Percentiles rank a stretch among this genome's conserved stretches.
Conservation (phyloP, 2,888 invertebrate genomes). For the Diarsia mendica region DNA sequence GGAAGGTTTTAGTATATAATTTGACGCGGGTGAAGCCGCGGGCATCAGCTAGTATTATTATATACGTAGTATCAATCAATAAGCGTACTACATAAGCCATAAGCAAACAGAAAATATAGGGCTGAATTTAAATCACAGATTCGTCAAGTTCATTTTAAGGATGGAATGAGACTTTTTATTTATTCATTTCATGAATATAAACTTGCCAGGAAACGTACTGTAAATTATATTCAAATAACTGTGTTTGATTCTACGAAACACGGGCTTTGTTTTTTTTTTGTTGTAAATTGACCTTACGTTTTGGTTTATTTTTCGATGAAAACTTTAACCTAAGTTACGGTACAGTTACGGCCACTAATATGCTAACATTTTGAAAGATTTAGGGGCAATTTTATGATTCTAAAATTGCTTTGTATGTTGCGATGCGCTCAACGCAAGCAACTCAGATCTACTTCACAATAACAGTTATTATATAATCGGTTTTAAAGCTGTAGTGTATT, state of each 20-base stretch:
- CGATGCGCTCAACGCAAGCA: not conserved
- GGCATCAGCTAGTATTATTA: too few relatives aligned
- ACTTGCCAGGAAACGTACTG: not conserved
- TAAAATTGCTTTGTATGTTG: too few relatives aligned
- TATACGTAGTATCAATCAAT: conserved; percentile 23
- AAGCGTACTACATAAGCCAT: conserved; percentile 10
- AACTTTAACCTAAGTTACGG: not conserved
- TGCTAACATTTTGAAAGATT: not conserved
- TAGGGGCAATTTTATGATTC: not conserved
- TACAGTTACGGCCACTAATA: not conserved
- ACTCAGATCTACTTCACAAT: not conserved
- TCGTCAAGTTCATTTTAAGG: not conserved
- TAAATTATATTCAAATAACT: conserved; percentile 4
- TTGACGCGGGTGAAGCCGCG: too few relatives aligned
- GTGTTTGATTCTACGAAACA: not conserved
- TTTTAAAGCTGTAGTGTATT: not conserved
- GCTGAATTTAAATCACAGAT: not conserved
- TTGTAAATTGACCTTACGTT: not conserved
- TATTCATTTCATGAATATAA: not conserved
- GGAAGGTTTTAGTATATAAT: too few relatives aligned
- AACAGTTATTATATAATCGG: not conserved
- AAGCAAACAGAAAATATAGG: not conserved
- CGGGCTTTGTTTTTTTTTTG: too few relatives aligned
- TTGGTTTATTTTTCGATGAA: not conserved
- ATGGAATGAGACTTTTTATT: not conserved